These are phyloP conservation scores for Uropsilus gracilis DNA, from an alignment of 2,113 vertebrate genomes.

Conservation along the genomic window DNA sequence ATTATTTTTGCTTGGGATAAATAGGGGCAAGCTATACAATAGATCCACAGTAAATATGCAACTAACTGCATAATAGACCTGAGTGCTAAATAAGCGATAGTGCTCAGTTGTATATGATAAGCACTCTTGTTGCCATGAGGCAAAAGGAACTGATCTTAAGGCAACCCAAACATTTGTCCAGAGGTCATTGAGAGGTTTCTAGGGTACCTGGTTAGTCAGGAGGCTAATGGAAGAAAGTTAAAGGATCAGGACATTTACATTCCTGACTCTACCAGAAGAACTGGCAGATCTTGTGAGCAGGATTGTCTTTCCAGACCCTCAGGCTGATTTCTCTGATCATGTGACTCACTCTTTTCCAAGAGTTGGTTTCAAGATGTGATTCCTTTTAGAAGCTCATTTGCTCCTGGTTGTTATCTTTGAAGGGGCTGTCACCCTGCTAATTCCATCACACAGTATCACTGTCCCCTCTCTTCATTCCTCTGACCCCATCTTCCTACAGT, in stretches of 20 bases:
- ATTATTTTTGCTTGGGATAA: background rate
- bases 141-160: background rate
- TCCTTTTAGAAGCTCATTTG: background rate
- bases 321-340: no score
- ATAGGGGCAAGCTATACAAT: background rate
- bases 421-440: background rate
- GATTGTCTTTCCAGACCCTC: background rate
- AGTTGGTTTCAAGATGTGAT: background rate
- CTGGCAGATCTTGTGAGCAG: background rate
- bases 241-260: background rate
- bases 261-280: slow-evolving; percentile 24
- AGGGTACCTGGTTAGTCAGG: no score
- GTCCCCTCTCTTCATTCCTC: background rate
- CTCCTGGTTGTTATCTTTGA: background rate
- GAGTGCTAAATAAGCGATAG: background rate
- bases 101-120: background rate
- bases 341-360: background rate
- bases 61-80: no score
- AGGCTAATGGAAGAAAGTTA: background rate
- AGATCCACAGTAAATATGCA: background rate
- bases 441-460: background rate
- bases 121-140: background rate
- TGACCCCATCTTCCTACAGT: background rate
- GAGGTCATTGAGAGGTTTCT: background rate
- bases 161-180: background rate